These are phyloP conservation scores for Caloenas nicobarica DNA, from an alignment of 2,113 vertebrate species.

Conservation along the genomic window DNA sequence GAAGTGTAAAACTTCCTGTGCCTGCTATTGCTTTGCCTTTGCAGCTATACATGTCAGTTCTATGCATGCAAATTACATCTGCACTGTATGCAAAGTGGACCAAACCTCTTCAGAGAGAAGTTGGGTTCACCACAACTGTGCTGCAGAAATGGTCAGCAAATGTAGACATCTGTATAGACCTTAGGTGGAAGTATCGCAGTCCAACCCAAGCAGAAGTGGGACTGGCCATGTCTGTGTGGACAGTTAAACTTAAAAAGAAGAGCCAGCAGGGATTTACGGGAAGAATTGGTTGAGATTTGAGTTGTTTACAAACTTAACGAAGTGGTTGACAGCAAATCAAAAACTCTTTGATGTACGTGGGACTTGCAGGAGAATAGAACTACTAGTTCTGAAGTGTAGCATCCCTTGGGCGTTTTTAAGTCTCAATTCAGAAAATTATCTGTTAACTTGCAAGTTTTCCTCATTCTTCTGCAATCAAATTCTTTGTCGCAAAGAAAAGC, in stretches of 20 bases:
- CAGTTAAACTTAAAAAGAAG: not conserved
- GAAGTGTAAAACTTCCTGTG: not conserved
- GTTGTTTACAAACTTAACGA: not conserved
- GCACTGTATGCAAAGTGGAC: not conserved
- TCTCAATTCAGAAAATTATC: not conserved
- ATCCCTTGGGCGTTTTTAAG: not conserved
- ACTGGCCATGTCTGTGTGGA: not conserved
- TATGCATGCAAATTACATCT: accelerated
- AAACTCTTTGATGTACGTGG: not conserved
- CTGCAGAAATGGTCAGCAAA: not conserved
- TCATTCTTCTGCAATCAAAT: not conserved
- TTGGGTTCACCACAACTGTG: not conserved
- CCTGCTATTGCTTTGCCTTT: not conserved
- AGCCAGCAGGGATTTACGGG: not conserved
- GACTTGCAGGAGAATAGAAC: not conserved
- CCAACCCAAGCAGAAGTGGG: not conserved
- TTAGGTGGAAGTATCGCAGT: not conserved
- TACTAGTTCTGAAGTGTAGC: not conserved
- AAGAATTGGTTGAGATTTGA: not conserved
- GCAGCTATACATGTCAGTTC: accelerated
- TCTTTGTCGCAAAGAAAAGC: not conserved
- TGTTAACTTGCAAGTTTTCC: not conserved
- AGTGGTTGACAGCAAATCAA: not conserved
- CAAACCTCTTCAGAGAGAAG: not conserved
- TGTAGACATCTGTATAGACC: not conserved